Evolutionary conservation across 2,888 invertebrate genomes (phyloP), one percentile per base, ranked within the genome.

Genomic region (Eugnorisma glareosa): DNA sequence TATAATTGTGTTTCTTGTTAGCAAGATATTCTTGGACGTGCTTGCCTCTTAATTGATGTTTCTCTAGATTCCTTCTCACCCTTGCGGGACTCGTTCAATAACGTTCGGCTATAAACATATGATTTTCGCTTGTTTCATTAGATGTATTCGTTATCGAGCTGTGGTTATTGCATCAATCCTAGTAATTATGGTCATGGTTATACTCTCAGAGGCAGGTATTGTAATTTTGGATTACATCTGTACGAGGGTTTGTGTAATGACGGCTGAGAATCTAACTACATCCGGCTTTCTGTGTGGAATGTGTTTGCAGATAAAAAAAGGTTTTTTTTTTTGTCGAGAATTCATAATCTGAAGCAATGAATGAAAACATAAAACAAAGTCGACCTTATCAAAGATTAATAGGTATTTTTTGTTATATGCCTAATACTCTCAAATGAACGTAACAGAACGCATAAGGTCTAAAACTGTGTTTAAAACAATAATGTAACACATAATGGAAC

Each of bases 121-220:
- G 84, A 84, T 89, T 82, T 81, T 80, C 70, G 82, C 83, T 88
- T 81, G 79, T 88, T 88, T 86, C 77, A 71, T 73, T 79, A 75
- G 82, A 88, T 89, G 83, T 84, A 83, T 91, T 90, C 86, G 83
- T 89, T 88, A 86, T 77, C 85, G 79, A 73, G 72, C 74, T 75
- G 73, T 75, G 82, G 86, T 88, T 90, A 81, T 80, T 88, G 84
- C 86, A 89, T 88, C 87, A 88, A 88, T 90, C 73, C 84, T 79
- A 82, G 83, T 90, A 86, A 91, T 91, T 90, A 90, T 76, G 77
- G 75, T 31, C 89, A n/a, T n/a, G 84, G 86, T 88, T 90, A 86
- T 78, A 69, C 72, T 77, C 68, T 59, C 70, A 66, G 73, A 67
- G 24, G 40, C 31, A 68, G 76, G 61, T 69, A 80, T 85, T 77